phyloP scores from a whole-genome alignment of 2,113 vertebrate genomes.

The Elachura formosa region DNA sequence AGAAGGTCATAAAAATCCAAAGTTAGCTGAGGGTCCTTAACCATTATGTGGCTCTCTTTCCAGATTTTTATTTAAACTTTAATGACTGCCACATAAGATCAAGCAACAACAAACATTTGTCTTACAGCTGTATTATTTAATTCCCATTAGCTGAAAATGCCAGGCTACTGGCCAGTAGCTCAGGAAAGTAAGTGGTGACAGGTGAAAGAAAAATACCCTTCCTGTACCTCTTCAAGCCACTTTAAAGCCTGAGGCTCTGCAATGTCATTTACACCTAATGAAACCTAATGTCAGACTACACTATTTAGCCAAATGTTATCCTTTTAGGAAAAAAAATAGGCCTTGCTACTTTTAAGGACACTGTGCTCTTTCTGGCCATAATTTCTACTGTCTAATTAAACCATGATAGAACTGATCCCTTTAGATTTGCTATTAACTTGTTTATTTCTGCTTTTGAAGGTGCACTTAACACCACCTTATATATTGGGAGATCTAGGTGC shows the following conservation, averaged over 20 bases:
- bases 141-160: slow-evolving; percentile 71
- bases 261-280: slow-evolving; percentile 70
- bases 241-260: slow-evolving; percentile 68
- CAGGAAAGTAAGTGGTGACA: slow-evolving; percentile 73
- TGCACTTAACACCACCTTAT: neutral
- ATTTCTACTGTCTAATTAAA: slow-evolving; percentile 36
- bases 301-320: slow-evolving; percentile 52
- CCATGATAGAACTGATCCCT: neutral
- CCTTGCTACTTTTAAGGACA: neutral
- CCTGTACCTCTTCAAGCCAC: slow-evolving; percentile 48
- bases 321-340: neutral
- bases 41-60: slow-evolving; percentile 43
- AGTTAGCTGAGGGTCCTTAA: slow-evolving; percentile 70
- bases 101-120: slow-evolving; percentile 61
- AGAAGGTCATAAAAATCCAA: slow-evolving; percentile 78
- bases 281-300: slow-evolving; percentile 58
- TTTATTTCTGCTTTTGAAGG: slow-evolving; percentile 20
- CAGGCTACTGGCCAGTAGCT: slow-evolving; percentile 67
- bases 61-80: slow-evolving; percentile 65
- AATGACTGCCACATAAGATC: slow-evolving; percentile 68
- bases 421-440: neutral
- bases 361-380: neutral
- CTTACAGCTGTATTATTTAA: slow-evolving; percentile 74
- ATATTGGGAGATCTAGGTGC: neutral
- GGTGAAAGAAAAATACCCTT: slow-evolving; percentile 74